A percentile compares a stretch with the other conserved stretches of the same genome.
phyloP scores from a whole-genome alignment of 1,140 invertebrate species.

The Diploscapter pachys region DNA sequence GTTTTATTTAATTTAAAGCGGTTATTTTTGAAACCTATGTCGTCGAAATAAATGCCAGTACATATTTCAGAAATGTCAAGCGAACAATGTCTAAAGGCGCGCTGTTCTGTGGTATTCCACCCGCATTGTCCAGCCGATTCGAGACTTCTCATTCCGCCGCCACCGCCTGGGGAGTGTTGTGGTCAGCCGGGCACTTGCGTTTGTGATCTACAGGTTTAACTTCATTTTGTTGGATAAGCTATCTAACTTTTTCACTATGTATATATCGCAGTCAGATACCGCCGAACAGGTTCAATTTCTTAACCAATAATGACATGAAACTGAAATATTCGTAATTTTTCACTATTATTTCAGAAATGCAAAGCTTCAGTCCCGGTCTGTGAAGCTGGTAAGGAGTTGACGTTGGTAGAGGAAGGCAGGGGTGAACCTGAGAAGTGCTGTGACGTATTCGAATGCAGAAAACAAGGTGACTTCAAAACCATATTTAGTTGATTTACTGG shows the following conservation, averaged over 20 bases:
- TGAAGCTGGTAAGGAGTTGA: conserved; percentile 41
- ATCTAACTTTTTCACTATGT: not conserved
- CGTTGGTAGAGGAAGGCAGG: conserved; percentile 44
- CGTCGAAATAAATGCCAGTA: no score
- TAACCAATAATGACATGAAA: no score
- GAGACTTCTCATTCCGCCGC: conserved; percentile 34
- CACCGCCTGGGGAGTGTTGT: conserved; percentile 37
- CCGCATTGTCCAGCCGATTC: conserved; percentile 47
- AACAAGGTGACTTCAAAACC: conserved; percentile 37
- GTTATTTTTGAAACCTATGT: no score
- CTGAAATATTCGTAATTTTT: no score
- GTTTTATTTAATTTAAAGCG: no score
- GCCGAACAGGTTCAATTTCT: no score
- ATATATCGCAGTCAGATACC: no score
- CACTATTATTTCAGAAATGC: conserved; percentile 40
- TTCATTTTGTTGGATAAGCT: not conserved
- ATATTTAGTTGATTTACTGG: conserved; percentile 7
- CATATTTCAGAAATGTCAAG: conserved; percentile 23
- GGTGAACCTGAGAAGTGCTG: conserved; percentile 56
- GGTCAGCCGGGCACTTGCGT: conserved; percentile 33
- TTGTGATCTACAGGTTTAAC: conserved; percentile 36
- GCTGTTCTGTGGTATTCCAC: conserved; percentile 39
- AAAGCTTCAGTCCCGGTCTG: conserved; percentile 44
- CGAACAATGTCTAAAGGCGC: conserved; percentile 40
- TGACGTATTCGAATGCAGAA: conserved; percentile 56